Evolutionary conservation across 2,888 invertebrate species (phyloP).

Genomic region (Cenopis cana): DNA sequence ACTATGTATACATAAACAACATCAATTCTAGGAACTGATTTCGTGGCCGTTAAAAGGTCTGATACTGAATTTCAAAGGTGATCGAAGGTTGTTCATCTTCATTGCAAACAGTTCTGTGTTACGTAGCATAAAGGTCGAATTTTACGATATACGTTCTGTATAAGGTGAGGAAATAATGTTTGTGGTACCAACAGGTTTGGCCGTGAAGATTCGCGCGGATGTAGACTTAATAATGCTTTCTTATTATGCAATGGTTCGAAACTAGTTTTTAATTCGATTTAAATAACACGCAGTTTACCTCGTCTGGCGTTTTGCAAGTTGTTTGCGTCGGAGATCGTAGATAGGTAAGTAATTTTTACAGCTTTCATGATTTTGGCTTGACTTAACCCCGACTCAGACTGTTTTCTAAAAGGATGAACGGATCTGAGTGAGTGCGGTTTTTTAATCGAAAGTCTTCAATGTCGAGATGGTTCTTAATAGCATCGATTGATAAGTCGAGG

Average conservation of each 20-base stretch:
- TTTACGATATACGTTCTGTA: constrained; percentile 17
- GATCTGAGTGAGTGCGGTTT: no score
- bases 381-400: no score
- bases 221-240: constrained; percentile 54
- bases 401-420: no score
- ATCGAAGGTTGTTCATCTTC: constrained; percentile 35
- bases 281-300: constrained; percentile 52
- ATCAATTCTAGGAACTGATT: constrained; percentile 42
- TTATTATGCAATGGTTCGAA: constrained; percentile 56
- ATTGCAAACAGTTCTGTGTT: constrained; percentile 27
- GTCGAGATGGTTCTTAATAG: no score
- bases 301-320: constrained; percentile 27
- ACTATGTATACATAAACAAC: constrained; percentile 20
- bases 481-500: no score
- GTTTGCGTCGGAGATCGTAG: constrained; percentile 4
- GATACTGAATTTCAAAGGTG: constrained; percentile 40
- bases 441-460: no score
- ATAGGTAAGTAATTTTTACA: constrained; percentile 5
- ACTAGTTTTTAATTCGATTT: constrained; percentile 57
- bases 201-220: constrained; percentile 50
- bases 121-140: constrained; percentile 31
- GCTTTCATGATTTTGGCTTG: neutral
- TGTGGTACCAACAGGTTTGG: constrained; percentile 43
- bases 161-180: constrained; percentile 40
- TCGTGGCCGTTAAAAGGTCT: constrained; percentile 39